Evolutionary conservation across 2,797 vertebrate species (phyloP).

Genomic region (Pipistrellus nathusii): DNA sequence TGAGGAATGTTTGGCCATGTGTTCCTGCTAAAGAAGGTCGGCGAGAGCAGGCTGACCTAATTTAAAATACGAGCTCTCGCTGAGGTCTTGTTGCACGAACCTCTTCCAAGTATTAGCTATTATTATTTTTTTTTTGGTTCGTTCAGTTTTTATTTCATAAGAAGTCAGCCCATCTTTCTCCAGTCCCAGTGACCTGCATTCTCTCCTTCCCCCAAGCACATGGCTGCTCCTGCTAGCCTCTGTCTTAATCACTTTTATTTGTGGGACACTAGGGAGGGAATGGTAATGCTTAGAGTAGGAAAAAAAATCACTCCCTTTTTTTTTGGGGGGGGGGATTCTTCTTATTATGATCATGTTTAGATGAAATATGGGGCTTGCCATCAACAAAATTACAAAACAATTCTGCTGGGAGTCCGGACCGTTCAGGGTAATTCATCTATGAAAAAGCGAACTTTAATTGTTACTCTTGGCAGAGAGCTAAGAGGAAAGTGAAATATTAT

Average conservation of each 20-base stretch:
- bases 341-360: conserved; percentile 78
- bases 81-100: conserved; percentile 73
- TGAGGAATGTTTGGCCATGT: conserved; percentile 68
- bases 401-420: conserved; percentile 79
- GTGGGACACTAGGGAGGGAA: conserved; percentile 66
- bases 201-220: conserved; percentile 37
- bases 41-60: conserved; percentile 76
- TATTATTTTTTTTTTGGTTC: conserved; percentile 57
- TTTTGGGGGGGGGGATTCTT: not conserved
- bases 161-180: not conserved
- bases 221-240: conserved; percentile 43
- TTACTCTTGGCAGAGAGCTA: conserved; percentile 84
- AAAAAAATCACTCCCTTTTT: conserved; percentile 57
- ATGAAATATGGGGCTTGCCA: conserved; percentile 85
- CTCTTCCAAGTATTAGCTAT: conserved; percentile 75
- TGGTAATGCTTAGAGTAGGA: conserved; percentile 66
- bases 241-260: conserved; percentile 64
- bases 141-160: conserved; percentile 80
- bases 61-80: conserved; percentile 78
- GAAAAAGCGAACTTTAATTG: conserved; percentile 86
- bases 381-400: conserved; percentile 85
- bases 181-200: conserved; percentile 7
- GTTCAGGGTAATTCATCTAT: conserved; percentile 83
- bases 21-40: conserved; percentile 69
- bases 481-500: conserved; percentile 86